phyloP scores from a whole-genome alignment of 2,888 invertebrate genomes.

The Colostygia pectinataria region DNA sequence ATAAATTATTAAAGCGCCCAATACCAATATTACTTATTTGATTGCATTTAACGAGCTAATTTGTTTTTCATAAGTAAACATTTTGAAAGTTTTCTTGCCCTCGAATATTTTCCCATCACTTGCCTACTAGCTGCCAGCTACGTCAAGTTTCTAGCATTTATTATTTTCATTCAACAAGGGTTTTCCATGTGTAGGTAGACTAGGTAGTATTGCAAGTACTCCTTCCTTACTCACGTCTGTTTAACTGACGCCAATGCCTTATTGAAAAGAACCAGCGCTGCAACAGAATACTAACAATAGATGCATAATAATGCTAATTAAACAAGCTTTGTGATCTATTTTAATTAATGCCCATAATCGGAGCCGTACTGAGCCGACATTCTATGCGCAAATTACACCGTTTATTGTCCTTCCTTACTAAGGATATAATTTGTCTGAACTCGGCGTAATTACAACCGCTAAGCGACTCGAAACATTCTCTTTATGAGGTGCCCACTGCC shows the following conservation, averaged over 20 bases:
- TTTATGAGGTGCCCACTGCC: constrained; percentile 40
- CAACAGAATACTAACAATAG: constrained; percentile 43
- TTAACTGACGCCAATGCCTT: constrained; percentile 47
- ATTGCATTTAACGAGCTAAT: constrained; percentile 38
- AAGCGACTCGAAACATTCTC: constrained; percentile 51
- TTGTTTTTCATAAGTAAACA: constrained; percentile 45
- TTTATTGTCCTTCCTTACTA: constrained; percentile 47
- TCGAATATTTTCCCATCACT: constrained; percentile 44
- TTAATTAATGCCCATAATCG: constrained; percentile 55
- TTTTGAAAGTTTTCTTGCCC: constrained; percentile 45
- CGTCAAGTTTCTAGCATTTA: constrained; percentile 58
- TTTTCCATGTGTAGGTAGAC: constrained; percentile 55
- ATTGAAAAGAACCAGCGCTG: constrained; percentile 49
- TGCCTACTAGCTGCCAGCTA: constrained; percentile 43
- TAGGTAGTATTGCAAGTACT: constrained; percentile 42
- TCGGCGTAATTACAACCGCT: constrained; percentile 47
- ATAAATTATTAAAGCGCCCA: no score
- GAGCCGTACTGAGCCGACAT: constrained; percentile 38
- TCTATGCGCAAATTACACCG: constrained; percentile 51
- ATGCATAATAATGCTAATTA: constrained; percentile 40
- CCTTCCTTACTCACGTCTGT: constrained; percentile 50
- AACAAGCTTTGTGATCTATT: constrained; percentile 47
- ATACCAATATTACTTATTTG: constrained; percentile 50
- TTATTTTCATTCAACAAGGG: constrained; percentile 68
- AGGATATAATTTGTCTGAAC: constrained; percentile 54